A percentile compares a stretch with the other conserved stretches of the same genome.
phyloP scores from a whole-genome alignment of 2,888 invertebrate species.

The Pheosia gnoma region DNA sequence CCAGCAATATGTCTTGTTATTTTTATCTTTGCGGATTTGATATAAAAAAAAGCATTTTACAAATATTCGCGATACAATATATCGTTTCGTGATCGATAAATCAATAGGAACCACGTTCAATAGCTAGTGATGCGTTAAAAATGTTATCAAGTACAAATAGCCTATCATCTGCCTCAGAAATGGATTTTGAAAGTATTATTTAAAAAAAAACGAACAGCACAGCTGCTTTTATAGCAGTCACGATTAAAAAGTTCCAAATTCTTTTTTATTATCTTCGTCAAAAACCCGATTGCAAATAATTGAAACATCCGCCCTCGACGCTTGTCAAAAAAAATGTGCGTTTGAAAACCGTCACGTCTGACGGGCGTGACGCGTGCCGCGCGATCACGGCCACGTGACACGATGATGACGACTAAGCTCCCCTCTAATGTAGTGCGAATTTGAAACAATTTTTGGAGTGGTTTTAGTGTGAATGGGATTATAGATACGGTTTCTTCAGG shows the following conservation, averaged over 20 bases:
- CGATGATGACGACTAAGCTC: constrained; percentile 43
- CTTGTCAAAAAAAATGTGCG: constrained; percentile 41
- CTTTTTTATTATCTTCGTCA: constrained; percentile 17
- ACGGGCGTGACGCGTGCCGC: constrained; percentile 49
- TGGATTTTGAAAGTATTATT: too few species aligned
- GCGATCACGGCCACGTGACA: constrained; percentile 44
- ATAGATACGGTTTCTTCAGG: too few species aligned
- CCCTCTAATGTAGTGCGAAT: constrained; percentile 32
- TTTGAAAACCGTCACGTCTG: constrained; percentile 57
- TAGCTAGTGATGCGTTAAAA: too few species aligned
- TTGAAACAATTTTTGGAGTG: constrained; percentile 22
- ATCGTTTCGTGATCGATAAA: too few species aligned
- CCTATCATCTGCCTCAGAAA: too few species aligned
- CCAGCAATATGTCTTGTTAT: neutral
- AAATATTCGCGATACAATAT: too few species aligned
- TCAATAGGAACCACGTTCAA: too few species aligned
- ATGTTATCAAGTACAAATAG: too few species aligned
- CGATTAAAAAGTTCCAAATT: neutral
- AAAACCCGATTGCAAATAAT: constrained; percentile 35
- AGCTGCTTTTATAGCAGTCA: neutral
- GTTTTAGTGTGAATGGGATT: constrained; percentile 8
- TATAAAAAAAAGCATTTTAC: neutral
- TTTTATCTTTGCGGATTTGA: neutral
- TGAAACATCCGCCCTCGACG: constrained; percentile 48
- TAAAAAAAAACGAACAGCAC: neutral